phyloP scores from a whole-genome alignment of 2,797 vertebrate genomes.

The Rhynchonycteris naso region DNA sequence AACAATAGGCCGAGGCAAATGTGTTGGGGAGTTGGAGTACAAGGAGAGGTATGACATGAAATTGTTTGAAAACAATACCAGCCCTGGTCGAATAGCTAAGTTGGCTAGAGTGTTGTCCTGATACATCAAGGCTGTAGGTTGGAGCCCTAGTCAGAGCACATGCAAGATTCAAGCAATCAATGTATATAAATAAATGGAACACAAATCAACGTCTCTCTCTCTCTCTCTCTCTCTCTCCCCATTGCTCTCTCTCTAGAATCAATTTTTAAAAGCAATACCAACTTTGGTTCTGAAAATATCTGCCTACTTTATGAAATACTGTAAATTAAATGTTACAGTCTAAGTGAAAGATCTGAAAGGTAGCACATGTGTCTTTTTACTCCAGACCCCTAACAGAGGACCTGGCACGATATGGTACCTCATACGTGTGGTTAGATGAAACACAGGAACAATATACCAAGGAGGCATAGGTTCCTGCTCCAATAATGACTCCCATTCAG shows the following conservation, averaged over 20 bases:
- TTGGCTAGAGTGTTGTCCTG: no score
- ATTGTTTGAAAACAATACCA: neutral
- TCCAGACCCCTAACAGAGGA: neutral
- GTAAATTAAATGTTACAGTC: neutral
- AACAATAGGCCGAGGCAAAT: neutral
- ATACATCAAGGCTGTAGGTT: no score
- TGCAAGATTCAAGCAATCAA: no score
- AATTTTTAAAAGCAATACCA: neutral
- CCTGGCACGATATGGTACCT: neutral
- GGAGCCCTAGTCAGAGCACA: no score
- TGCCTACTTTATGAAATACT: neutral
- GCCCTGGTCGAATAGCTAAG: neutral
- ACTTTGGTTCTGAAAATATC: conserved; percentile 26
- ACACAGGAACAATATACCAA: accelerated
- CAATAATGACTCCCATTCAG: neutral
- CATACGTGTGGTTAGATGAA: neutral
- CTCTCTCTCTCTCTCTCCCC: no score
- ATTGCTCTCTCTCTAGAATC: no score
- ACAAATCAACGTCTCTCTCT: no score
- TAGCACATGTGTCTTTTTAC: neutral
- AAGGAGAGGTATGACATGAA: neutral
- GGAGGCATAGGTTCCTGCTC: accelerated
- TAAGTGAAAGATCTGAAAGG: neutral
- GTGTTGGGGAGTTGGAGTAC: neutral
- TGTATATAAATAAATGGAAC: no score